Percentiles rank a stretch among this genome's conserved stretches.
phyloP scores from a whole-genome alignment of 1,140 invertebrate species.

The Battus philenor region DNA sequence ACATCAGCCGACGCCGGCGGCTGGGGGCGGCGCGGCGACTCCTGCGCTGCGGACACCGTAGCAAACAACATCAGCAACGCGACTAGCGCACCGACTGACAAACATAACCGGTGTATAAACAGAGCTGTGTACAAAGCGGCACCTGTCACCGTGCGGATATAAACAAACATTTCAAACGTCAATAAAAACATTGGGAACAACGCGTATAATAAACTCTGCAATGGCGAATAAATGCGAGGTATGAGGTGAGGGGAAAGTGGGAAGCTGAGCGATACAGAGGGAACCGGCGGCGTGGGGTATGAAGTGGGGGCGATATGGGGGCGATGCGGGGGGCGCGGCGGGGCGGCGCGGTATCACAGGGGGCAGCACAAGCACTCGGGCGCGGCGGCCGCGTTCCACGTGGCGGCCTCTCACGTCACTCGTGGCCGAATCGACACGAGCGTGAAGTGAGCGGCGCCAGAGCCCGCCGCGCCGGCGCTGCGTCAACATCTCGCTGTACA shows the following conservation, averaged over 20 bases:
- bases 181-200: too few species aligned
- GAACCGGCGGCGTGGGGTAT: not conserved
- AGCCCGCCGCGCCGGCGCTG: constrained; percentile 27
- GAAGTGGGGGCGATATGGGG: constrained; percentile 14
- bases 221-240: not conserved
- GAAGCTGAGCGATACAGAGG: too few species aligned
- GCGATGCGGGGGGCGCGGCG: constrained; percentile 3
- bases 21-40: not conserved
- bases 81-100: too few species aligned
- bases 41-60: not conserved
- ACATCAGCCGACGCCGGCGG: constrained; percentile 33
- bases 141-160: not conserved
- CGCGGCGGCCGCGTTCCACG: too few species aligned
- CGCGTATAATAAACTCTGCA: too few species aligned
- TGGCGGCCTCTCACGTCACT: too few species aligned
- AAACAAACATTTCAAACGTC: too few species aligned
- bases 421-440: too few species aligned
- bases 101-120: too few species aligned
- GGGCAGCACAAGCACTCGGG: constrained; percentile 10
- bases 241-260: not conserved
- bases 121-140: too few species aligned
- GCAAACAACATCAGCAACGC: not conserved
- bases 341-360: not conserved
- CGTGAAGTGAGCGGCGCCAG: constrained; percentile 23
- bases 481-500: constrained; percentile 47